These are phyloP conservation scores for Lepisosteus oculatus DNA, from an alignment of 2,113 vertebrate genomes.

Conservation along the genomic window DNA sequence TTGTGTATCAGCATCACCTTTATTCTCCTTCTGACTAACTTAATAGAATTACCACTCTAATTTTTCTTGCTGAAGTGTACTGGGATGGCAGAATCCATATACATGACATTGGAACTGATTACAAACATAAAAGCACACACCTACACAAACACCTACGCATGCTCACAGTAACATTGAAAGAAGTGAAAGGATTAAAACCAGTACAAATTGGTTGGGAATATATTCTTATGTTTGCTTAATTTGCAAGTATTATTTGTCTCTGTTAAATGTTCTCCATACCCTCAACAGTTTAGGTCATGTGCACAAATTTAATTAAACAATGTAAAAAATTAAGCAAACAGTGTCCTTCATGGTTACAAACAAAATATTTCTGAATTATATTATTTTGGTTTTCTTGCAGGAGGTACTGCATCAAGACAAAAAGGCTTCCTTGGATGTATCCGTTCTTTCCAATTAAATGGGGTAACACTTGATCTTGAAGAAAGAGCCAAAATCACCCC, in stretches of 20 bases:
- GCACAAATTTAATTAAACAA: not conserved
- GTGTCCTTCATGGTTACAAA: slow-evolving; percentile 11
- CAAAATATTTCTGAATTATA: not conserved
- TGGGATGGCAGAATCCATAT: too few species aligned
- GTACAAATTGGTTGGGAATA: too few species aligned
- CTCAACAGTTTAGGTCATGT: not conserved
- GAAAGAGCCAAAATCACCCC: slow-evolving; percentile 84
- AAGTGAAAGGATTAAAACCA: too few species aligned
- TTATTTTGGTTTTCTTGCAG: slow-evolving; percentile 48
- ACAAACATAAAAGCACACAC: too few species aligned
- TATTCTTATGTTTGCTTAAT: too few species aligned
- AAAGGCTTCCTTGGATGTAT: slow-evolving; percentile 91
- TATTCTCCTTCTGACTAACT: too few species aligned
- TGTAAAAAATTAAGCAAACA: not conserved
- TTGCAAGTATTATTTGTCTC: not conserved
- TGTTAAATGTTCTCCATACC: not conserved
- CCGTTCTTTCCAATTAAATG: slow-evolving; percentile 85
- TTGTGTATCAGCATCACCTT: too few species aligned
- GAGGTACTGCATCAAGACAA: slow-evolving; percentile 90
- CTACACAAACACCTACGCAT: too few species aligned
- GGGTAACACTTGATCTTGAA: slow-evolving; percentile 80
- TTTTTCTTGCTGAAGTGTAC: too few species aligned
- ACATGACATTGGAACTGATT: too few species aligned
- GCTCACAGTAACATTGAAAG: too few species aligned
- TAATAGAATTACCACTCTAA: too few species aligned